Evolutionary conservation across 2,113 vertebrate genomes (phyloP).

Genomic region (Nesogale talazaci): DNA sequence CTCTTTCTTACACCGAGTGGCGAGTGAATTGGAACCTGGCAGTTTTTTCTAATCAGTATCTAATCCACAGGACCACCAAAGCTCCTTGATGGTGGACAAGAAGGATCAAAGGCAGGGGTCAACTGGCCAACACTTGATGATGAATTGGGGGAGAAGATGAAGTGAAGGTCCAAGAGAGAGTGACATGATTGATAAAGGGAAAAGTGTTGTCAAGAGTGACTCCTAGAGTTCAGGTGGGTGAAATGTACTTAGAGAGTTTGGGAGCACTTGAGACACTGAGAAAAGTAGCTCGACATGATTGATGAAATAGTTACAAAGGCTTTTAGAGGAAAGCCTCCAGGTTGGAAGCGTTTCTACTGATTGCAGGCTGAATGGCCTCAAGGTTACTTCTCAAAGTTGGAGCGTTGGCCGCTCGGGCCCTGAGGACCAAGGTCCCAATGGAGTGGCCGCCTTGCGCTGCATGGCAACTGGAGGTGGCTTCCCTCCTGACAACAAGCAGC

Average conservation of each 20-base stretch:
- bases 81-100: neutral
- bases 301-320: slow-evolving; percentile 41
- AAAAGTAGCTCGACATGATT: neutral
- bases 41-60: too few relatives aligned
- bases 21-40: too few relatives aligned
- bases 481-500: too few relatives aligned
- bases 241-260: neutral
- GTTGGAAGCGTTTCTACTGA: too few relatives aligned
- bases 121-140: neutral
- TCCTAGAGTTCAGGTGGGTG: neutral
- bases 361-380: too few relatives aligned
- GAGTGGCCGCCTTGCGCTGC: too few relatives aligned
- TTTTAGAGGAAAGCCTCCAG: neutral
- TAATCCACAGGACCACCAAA: too few relatives aligned
- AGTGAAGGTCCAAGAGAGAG: neutral
- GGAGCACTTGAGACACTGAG: neutral
- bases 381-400: too few relatives aligned
- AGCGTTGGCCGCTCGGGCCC: too few relatives aligned
- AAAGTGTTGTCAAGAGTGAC: neutral
- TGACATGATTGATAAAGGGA: neutral
- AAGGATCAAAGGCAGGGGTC: neutral
- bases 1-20: too few relatives aligned
- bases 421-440: too few relatives aligned
- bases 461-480: too few relatives aligned
- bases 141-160: neutral